phyloP scores from a whole-genome alignment of 2,113 vertebrate species.

The Melanerpes formicivorus region DNA sequence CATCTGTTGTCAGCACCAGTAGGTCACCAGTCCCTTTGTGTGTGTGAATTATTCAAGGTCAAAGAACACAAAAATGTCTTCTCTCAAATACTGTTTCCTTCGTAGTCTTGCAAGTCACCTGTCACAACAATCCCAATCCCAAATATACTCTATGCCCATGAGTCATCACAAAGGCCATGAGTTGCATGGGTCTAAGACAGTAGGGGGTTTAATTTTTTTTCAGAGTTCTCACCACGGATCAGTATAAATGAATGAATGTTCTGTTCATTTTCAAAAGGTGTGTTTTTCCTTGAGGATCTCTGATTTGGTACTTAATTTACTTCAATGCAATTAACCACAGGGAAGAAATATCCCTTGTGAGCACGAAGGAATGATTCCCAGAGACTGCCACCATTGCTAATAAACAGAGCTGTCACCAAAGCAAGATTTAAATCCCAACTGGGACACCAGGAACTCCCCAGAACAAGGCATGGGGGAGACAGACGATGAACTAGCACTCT shows the following conservation, averaged over 20 bases:
- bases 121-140: background rate
- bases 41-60: background rate
- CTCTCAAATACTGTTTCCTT: background rate
- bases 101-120: background rate
- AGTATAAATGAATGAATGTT: background rate
- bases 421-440: background rate
- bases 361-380: background rate
- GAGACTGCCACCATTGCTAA: background rate
- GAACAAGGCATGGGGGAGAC: background rate
- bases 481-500: background rate
- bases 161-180: background rate
- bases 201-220: fast-evolving
- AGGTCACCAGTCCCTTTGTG: background rate
- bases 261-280: background rate
- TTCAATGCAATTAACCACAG: background rate
- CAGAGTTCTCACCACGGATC: background rate
- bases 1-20: slow-evolving; percentile 21
- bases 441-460: background rate
- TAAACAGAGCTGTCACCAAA: background rate
- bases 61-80: background rate
- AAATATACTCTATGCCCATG: background rate
- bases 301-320: background rate
- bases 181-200: background rate
- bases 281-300: background rate
- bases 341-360: background rate